phyloP scores from a whole-genome alignment of 2,888 invertebrate genomes.

The Orthonychiurus folsomi region DNA sequence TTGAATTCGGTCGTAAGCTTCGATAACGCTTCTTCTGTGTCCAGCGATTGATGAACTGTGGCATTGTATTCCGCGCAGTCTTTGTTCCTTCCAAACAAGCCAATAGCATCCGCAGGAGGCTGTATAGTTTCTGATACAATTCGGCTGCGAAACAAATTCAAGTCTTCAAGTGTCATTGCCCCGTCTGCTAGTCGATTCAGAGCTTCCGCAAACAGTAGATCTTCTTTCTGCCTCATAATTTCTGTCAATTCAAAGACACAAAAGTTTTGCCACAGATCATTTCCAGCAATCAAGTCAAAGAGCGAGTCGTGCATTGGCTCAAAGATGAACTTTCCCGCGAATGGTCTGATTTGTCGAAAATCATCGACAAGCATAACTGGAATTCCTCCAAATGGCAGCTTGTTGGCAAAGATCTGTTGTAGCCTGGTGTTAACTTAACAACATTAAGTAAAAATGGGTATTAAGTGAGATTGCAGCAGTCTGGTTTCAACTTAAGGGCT shows the following conservation, averaged over 20 bases:
- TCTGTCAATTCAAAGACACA: background rate
- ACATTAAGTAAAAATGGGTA: too few species aligned
- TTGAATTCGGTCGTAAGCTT: background rate
- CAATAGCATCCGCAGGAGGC: too few species aligned
- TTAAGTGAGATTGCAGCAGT: too few species aligned
- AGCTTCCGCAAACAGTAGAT: background rate
- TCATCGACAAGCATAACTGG: slow-evolving; percentile 19
- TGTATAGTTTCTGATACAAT: too few species aligned
- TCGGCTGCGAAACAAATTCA: background rate
- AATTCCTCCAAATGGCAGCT: slow-evolving; percentile 3
- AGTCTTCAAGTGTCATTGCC: background rate
- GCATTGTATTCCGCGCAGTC: too few species aligned
- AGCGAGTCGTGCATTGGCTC: background rate
- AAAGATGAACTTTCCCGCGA: slow-evolving; percentile 8
- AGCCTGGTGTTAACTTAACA: slow-evolving; percentile 6
- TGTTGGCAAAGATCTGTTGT: background rate
- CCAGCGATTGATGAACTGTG: too few species aligned
- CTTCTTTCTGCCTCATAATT: background rate
- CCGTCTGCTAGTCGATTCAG: background rate
- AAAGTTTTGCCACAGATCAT: background rate
- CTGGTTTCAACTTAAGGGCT: too few species aligned
- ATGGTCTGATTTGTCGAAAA: slow-evolving; percentile 27
- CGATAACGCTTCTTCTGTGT: too few species aligned
- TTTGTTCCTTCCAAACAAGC: too few species aligned
- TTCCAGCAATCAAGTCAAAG: background rate